phyloP scores from a whole-genome alignment of 2,888 invertebrate species.

The Epirrita christyi region DNA sequence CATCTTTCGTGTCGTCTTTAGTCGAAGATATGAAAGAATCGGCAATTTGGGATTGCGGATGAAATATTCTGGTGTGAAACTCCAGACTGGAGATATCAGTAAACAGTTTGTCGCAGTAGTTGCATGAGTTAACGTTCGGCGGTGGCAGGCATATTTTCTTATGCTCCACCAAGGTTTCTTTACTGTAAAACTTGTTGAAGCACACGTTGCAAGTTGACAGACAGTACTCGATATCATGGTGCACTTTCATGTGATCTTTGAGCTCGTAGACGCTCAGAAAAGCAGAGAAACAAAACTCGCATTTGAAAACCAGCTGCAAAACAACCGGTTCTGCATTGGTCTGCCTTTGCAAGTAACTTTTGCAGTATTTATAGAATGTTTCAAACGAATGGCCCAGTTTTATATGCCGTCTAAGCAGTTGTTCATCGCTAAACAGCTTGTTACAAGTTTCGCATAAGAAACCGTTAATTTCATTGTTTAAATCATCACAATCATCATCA shows the following conservation, averaged over 20 bases:
- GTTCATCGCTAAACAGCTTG: conserved; percentile 53
- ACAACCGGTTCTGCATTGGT: conserved; percentile 21
- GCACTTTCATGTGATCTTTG: conserved; percentile 62
- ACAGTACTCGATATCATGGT: conserved; percentile 61
- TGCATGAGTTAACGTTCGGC: conserved; percentile 58
- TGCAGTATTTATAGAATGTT: conserved; percentile 67
- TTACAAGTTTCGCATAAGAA: conserved; percentile 55
- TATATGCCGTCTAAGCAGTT: conserved; percentile 57
- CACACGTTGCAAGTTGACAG: conserved; percentile 70
- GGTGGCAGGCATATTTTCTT: conserved; percentile 64
- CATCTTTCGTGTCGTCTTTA: conserved; percentile 47
- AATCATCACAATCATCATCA: conserved; percentile 15
- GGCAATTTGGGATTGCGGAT: conserved; percentile 66
- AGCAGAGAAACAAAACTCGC: conserved; percentile 58
- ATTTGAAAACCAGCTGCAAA: conserved; percentile 46
- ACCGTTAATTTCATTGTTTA: conserved; percentile 24
- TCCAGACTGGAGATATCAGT: conserved; percentile 67
- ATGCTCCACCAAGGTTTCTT: conserved; percentile 58
- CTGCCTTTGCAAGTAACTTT: conserved; percentile 51
- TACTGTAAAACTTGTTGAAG: conserved; percentile 65
- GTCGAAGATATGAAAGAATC: conserved; percentile 61
- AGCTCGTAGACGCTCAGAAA: conserved; percentile 60
- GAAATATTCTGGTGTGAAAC: conserved; percentile 68
- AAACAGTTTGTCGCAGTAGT: conserved; percentile 68
- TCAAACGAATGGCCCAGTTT: conserved; percentile 65